Evolutionary conservation across 2,888 invertebrate species (phyloP), one percentile per base, ranked within the genome.

Genomic region (Oeneis ivallda): DNA sequence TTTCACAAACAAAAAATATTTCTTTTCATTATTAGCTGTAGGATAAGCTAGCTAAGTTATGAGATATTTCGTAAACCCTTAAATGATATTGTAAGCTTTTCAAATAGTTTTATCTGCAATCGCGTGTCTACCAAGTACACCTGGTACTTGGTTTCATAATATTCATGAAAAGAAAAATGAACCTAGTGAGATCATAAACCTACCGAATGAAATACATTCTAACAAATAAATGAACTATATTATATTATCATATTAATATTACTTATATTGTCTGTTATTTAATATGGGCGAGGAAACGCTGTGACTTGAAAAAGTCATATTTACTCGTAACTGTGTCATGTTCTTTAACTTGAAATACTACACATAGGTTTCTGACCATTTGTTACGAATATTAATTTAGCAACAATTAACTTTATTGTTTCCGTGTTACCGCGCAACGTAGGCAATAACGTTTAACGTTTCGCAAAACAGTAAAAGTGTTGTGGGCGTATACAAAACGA

Each of bases 391-490:
- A 26, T 45, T 50, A 37, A 57, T 62, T 62, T 26, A n/a, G 41
- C 19, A 45, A 59, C 57, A 63, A 64, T 68, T 59, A 43, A 5
- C 64, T 65, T 64, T 53, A 56, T 59, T 52, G 57, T 65, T 86
- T 86, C 79, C 81, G 84, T 66, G 79, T 82, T 79, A 85, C 81
- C 84, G 82, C 81, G 86, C 86, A 88, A 88, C 76, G 77, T 76
- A 79, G 76, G 79, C 79, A 82, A 82, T 80, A 79, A 79, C 78
- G 78, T 79, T 83, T 83, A 85, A 77, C 72, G 83, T 90, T 89
- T 89, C 86, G 89, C 80, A 89, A 91, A 89, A 78, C 78, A 86
- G 89, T 89, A 90, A 91, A 88, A 89, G 89, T 88, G 79, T 77
- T 78, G 84, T 84, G 80, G 86, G 87, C 81, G 86, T 83, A 79